Conservation (phyloP, 1,140 invertebrate species). For the Steinernema khuongi region DNA sequence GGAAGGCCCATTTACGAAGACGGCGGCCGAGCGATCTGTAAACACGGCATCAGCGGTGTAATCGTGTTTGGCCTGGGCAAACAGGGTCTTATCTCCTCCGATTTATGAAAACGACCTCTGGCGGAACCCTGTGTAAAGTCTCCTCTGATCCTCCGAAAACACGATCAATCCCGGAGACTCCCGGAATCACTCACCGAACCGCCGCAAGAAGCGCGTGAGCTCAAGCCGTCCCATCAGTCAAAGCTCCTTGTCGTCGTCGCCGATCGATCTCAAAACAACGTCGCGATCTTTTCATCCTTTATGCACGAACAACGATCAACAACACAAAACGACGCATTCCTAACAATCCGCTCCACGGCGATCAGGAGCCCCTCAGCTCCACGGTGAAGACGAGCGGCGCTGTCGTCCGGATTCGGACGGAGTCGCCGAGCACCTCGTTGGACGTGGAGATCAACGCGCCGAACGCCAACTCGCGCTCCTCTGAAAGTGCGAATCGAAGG, state of each 20-base stretch:
- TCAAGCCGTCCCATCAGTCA: slow-evolving; percentile 2
- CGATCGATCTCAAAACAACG: slow-evolving; percentile 8
- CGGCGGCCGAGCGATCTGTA: background rate
- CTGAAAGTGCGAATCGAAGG: background rate
- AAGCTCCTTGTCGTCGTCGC: background rate
- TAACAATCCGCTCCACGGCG: background rate
- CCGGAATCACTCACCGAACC: background rate
- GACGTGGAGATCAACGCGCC: background rate
- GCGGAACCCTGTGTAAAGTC: no score
- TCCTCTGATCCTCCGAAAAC: background rate
- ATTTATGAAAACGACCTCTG: no score
- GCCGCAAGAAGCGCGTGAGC: background rate
- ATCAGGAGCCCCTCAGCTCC: background rate
- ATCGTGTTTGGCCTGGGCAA: slow-evolving; percentile 1
- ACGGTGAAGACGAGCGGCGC: background rate
- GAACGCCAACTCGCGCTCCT: background rate
- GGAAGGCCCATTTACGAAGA: background rate
- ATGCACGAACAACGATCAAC: background rate
- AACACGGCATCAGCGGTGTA: background rate
- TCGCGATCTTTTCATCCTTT: background rate
- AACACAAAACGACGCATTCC: background rate
- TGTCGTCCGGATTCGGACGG: background rate
- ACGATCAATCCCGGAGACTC: background rate
- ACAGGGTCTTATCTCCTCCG: background rate
- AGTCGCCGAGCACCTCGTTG: background rate